Percentiles rank a stretch among this genome's conserved stretches.
phyloP scores from a whole-genome alignment of 2,888 invertebrate species.

The Scotopteryx bipunctaria region DNA sequence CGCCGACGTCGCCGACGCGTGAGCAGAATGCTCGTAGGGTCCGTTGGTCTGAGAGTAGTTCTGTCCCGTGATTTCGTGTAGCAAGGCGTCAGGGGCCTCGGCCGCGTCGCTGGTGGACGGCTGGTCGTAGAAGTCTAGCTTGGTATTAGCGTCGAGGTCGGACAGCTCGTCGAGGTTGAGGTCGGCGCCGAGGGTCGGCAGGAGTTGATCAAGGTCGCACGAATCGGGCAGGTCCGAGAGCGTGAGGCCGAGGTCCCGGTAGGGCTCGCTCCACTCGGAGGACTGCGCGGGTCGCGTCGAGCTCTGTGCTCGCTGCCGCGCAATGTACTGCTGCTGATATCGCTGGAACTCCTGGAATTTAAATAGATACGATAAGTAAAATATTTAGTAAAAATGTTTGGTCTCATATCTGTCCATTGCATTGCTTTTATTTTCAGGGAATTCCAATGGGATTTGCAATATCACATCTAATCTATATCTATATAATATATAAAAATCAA shows the following conservation, averaged over 20 bases:
- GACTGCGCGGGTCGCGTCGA: slow-evolving; percentile 62
- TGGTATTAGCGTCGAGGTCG: slow-evolving; percentile 66
- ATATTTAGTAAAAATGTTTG: no score
- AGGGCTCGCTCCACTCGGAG: slow-evolving; percentile 78
- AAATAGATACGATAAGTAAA: no score
- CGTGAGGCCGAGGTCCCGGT: slow-evolving; percentile 69
- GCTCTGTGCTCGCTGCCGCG: slow-evolving; percentile 72
- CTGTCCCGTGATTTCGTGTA: slow-evolving; percentile 43
- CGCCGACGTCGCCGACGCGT: slow-evolving; percentile 26
- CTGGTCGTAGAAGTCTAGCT: slow-evolving; percentile 67
- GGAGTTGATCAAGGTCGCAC: slow-evolving; percentile 86
- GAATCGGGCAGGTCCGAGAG: slow-evolving; percentile 74
- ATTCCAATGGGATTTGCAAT: no score
- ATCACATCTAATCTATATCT: no score
- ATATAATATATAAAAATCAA: no score
- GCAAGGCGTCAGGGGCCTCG: slow-evolving; percentile 53
- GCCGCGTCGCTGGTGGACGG: slow-evolving; percentile 51
- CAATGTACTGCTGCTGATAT: slow-evolving; percentile 86
- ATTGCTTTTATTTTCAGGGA: no score
- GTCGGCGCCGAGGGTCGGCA: slow-evolving; percentile 84
- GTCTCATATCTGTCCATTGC: no score
- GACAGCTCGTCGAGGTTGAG: slow-evolving; percentile 82
- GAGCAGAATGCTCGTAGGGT: slow-evolving; percentile 48
- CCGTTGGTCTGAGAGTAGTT: slow-evolving; percentile 46
- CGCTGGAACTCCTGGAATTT: slow-evolving; percentile 82